Evolutionary conservation across 2,797 vertebrate species (phyloP).

Genomic region (Cottoperca gobio): DNA sequence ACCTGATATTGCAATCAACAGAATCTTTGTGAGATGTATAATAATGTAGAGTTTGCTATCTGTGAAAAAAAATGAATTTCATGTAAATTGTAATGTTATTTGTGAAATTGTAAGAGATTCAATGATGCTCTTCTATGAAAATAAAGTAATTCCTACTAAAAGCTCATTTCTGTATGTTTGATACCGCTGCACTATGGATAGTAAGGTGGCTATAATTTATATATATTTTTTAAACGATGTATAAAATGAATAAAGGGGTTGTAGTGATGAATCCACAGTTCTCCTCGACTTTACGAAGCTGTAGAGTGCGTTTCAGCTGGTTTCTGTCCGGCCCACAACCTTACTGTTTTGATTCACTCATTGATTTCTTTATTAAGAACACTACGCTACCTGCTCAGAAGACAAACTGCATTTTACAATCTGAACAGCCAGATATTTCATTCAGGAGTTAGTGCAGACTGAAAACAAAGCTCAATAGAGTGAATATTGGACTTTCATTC

Average conservation of each 20-base stretch:
- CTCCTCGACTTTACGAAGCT: no score
- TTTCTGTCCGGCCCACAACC: no score
- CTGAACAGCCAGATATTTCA: no score
- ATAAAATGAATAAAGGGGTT: not conserved
- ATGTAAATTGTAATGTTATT: slow-evolving; percentile 6
- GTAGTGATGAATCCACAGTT: not conserved
- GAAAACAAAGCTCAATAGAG: no score
- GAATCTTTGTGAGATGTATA: slow-evolving; percentile 1
- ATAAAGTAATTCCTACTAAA: slow-evolving; percentile 28
- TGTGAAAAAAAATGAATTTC: slow-evolving; percentile 11
- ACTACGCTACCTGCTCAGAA: no score
- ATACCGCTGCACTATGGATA: not conserved
- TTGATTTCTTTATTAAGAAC: no score
- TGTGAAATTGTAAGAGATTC: not conserved
- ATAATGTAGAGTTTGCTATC: slow-evolving; percentile 21
- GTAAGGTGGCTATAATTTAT: not conserved
- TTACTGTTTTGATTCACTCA: no score
- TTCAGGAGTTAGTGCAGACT: no score
- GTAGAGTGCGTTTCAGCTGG: no score
- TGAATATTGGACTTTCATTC: not conserved
- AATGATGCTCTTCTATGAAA: slow-evolving; percentile 26
- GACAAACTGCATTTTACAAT: no score
- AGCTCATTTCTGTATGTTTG: not conserved
- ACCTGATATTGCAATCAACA: not conserved
- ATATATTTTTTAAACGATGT: not conserved